Conservation (phyloP, 2,797 vertebrate species). For the Sardinella longiceps region DNA sequence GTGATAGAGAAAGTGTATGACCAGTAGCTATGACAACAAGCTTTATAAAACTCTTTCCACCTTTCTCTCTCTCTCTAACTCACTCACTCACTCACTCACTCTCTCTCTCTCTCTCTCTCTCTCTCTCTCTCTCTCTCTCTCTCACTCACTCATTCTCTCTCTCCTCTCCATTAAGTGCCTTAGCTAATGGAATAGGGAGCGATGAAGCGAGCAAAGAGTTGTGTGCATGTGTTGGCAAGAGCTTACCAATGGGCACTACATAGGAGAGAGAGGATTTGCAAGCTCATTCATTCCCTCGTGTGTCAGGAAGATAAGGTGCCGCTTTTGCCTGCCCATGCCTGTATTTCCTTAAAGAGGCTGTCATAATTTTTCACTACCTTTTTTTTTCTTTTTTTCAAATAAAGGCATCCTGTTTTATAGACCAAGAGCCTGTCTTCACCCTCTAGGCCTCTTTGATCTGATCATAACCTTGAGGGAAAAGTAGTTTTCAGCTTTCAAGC, state of each 20-base stretch:
- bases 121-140: not conserved
- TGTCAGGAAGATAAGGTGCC: not conserved
- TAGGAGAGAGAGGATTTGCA: not conserved
- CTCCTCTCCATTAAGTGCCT: slow-evolving; percentile 13
- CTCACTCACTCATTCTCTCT: not conserved
- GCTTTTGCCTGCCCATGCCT: not conserved
- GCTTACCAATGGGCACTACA: slow-evolving; percentile 19
- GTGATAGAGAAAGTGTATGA: slow-evolving; percentile 33
- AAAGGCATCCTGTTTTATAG: not conserved
- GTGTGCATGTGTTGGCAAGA: slow-evolving; percentile 22
- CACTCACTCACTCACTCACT: not conserved
- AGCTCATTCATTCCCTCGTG: slow-evolving; percentile 10
- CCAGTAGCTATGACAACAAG: slow-evolving; percentile 42
- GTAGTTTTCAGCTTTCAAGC: not conserved
- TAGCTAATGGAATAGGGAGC: slow-evolving; percentile 20
- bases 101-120: not conserved
- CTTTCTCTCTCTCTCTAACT: not conserved
- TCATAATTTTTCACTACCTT: not conserved
- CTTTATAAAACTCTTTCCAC: slow-evolving; percentile 8
- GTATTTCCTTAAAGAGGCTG: slow-evolving; percentile 13
- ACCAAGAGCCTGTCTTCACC: not conserved
- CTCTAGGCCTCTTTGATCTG: not conserved
- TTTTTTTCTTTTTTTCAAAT: not conserved
- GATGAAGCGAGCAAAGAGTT: slow-evolving; percentile 22
- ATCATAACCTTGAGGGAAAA: slow-evolving; percentile 13